Evolutionary conservation across 2,113 vertebrate genomes (phyloP), one percentile per base, ranked within the genome.

Genomic region (Globicephala melas): DNA sequence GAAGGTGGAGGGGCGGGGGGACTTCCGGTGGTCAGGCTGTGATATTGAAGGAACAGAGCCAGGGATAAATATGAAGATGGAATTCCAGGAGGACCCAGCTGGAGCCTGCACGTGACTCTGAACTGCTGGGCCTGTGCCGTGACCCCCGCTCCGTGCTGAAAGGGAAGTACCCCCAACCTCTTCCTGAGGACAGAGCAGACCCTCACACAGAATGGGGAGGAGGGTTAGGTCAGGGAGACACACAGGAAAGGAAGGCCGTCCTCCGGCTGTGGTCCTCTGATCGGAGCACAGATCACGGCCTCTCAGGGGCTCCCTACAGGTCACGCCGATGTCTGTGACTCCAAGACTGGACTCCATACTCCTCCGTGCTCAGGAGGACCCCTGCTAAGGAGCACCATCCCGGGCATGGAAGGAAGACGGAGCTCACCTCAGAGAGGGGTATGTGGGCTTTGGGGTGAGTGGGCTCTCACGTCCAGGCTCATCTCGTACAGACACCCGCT

Each of bases 61-160:
- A 6, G 2, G 1, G 5, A 18, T 3, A 1, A 5, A 11, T 1
- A 0, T 3, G 26, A 60, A 33, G 33, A 17, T 8, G 33, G 44
- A 79, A 28, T 17, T 81, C 74, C 70, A 68, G 44, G 47, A 28
- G 76, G 63, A n/a, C 38, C 8, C 28, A n/a, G 25, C 36, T 2
- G 2, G 38, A 60, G 12, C 26, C 50, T n/a, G 21, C 23, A 13
- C 3, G 44, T 8, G 71, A 85, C 21, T 7, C 1, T 17, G 50
- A 20, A 18, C 7, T 26, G 14, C 79, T 21, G 18, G 28, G 74
- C 12, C 31, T 33, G 44, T 21, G 25, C 53, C 5, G 18, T n/a
- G 62, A 33, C 31, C 23, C 28, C n/a, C 0, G 3, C 50, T 50
- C 65, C 23, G 6, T 11, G 67, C 36, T 15, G 33, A 36, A 58